Evolutionary conservation across 2,113 vertebrate species (phyloP), one percentile per base, ranked within the genome.

Genomic region (Varanus komodoensis): DNA sequence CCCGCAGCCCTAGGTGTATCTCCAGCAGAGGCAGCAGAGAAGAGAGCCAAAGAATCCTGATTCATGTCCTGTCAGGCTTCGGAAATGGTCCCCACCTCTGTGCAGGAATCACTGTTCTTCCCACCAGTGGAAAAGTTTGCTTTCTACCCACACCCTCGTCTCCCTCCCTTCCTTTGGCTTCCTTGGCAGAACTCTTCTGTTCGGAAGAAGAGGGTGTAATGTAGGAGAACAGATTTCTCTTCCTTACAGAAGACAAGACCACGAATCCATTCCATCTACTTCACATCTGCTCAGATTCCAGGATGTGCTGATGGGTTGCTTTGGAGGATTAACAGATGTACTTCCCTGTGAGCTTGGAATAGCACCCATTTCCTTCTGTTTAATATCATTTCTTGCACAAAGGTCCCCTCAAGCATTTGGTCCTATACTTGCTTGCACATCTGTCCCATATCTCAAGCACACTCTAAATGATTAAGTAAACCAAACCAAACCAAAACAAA

Each of bases 301-400:
- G 50, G 86, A 88, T 87, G 90, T 94, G 32, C 94, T 95, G 91
- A 87, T 89, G 78, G 68, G 84, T 79, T 92, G 82, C 34, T 92
- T 91, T 8, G 80, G 74, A 95, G 78, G 78, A 88, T 32, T 25
- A 87, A 0, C 81, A 94, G 48, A 75, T 93, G 90, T 94, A 82
- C 90, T 92, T 84, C 57, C 80, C 81, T 15, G 27, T 1, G 86
- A 86, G 89, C 75, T 8, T 29, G 0, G 19, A 93, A 93, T 27
- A 38, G 71, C 93, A 93, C 93, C 95, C 91, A 74, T 79, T 86
- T 93, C 93, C 88, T 93, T 87, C 93, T 94, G 94, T 91, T 89
- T 93, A 92, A 84, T 90, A 86, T 94, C 93, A 93, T 94, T n/a
- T 90, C 91, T 71, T 57, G 75, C 25, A 4, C n/a, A n/a, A 0